Evolutionary conservation across 2,113 vertebrate genomes (phyloP), one percentile per base, ranked within the genome.

Genomic region (Muscicapa adusta): DNA sequence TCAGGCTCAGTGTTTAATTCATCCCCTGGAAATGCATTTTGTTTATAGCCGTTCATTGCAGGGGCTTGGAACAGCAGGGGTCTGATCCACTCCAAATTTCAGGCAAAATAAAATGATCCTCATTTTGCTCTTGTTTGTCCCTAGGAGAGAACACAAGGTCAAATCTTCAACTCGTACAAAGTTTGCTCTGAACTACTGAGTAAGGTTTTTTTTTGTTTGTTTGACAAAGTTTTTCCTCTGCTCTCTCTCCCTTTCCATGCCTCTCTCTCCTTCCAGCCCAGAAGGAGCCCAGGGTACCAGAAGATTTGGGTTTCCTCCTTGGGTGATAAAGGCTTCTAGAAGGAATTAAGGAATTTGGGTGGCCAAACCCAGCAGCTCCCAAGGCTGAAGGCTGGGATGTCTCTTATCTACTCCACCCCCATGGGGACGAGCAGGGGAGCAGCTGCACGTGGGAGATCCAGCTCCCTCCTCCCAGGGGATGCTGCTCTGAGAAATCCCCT

Each of bases 111-210:
- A 73, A 20, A 29, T 2, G 48, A 87, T 74, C 84, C 89, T 93
- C 11, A 0, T 71, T 80, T 29, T 77, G 47, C 68, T 84, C 83
- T 85, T 92, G 94, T 94, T 95, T 94, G 76, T 77, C 89, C 80
- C 67, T 68, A 28, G 78, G 40, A 79, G 81, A 93, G 78, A 95
- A 93, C 93, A 96, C 77, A 93, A 88, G 93, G 95, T 96, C 95
- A 95, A 34, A 71, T 40, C 71, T 85, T 82, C 70, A 67, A 18
- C 81, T 54, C 47, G 65, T 4, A 43, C 91, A 91, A 71, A 94
- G 73, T 91, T 94, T 94, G 88, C 33, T 85, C 82, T 47, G 63
- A 79, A 85, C 81, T 61, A 63, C 50, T 18, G 53, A 75, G 40
- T 38, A 22, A 5, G 2, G 2, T 0, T 1, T 33, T 47, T 23